phyloP scores from a whole-genome alignment of 2,113 vertebrate genomes.

The Nipponia nippon region DNA sequence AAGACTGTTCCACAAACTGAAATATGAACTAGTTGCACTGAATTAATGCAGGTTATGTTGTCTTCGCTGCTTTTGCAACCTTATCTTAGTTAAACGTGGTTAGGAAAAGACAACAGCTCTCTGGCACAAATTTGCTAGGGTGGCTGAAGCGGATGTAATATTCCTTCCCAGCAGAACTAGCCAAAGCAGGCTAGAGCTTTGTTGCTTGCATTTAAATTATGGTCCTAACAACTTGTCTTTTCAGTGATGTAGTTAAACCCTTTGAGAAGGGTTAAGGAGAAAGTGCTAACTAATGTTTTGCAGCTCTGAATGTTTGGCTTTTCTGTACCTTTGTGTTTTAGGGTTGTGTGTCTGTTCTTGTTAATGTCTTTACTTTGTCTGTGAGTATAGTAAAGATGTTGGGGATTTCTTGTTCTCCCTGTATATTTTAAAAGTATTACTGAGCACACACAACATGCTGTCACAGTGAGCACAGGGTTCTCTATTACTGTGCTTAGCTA shows the following conservation, averaged over 20 bases:
- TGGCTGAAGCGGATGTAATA: background rate
- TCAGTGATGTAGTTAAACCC: background rate
- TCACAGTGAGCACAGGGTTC: conserved; percentile 10
- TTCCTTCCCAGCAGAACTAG: background rate
- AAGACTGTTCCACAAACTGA: background rate
- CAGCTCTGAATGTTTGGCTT: background rate
- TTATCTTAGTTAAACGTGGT: background rate
- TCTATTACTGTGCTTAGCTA: conserved; percentile 57
- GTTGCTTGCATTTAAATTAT: conserved; percentile 13
- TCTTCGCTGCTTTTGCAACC: background rate
- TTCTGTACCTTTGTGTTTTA: background rate
- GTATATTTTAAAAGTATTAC: conserved; percentile 38
- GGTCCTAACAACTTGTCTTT: background rate
- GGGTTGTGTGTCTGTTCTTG: background rate
- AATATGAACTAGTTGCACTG: background rate
- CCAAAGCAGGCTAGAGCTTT: background rate
- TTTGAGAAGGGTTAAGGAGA: conserved; percentile 2
- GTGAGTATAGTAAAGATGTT: conserved; percentile 13
- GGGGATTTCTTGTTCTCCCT: conserved; percentile 24
- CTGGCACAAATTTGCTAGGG: background rate
- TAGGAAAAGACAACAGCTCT: background rate
- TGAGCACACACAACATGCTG: background rate
- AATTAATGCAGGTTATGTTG: background rate
- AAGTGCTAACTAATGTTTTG: background rate
- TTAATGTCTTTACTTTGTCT: conserved; percentile 43